Conservation (phyloP, 1,140 invertebrate genomes). For the Linepithema humile region DNA sequence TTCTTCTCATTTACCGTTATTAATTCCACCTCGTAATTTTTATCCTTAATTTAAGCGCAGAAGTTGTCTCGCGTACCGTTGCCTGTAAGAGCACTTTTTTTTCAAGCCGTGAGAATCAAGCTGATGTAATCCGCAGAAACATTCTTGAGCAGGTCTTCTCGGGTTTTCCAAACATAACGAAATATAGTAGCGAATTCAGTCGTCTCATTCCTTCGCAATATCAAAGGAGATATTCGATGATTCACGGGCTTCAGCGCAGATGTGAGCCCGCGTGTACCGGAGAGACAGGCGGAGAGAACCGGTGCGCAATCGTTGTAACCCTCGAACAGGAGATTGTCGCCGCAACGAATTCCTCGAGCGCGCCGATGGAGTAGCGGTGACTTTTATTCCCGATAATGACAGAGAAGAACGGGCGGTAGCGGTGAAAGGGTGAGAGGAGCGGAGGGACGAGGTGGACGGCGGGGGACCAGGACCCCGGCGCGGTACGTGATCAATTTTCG, state of each 20-base stretch:
- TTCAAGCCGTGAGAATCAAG: background rate
- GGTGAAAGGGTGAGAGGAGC: conserved; percentile 54
- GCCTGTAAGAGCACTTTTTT: background rate
- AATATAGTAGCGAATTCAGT: background rate
- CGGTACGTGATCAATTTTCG: conserved; percentile 84
- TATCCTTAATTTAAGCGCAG: conserved; percentile 20
- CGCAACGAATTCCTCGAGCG: conserved; percentile 77
- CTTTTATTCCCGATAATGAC: conserved; percentile 85
- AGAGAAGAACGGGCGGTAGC: conserved; percentile 70
- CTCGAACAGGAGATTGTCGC: conserved; percentile 78
- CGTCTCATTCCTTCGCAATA: background rate
- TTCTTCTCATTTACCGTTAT: conserved; percentile 64
- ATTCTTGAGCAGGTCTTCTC: background rate
- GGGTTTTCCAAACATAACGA: background rate
- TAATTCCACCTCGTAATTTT: conserved; percentile 35
- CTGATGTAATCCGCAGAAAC: background rate
- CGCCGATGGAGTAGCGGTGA: conserved; percentile 80
- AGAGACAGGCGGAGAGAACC: background rate
- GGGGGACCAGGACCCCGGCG: conserved; percentile 44
- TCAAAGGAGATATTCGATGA: background rate
- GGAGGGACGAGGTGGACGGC: background rate
- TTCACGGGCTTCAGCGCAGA: background rate
- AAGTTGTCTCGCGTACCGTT: background rate
- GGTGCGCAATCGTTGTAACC: background rate
- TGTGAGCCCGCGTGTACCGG: background rate